Base-by-base conservation (phyloP, 2,888 invertebrate species). In the Spialia ferax region DNA sequence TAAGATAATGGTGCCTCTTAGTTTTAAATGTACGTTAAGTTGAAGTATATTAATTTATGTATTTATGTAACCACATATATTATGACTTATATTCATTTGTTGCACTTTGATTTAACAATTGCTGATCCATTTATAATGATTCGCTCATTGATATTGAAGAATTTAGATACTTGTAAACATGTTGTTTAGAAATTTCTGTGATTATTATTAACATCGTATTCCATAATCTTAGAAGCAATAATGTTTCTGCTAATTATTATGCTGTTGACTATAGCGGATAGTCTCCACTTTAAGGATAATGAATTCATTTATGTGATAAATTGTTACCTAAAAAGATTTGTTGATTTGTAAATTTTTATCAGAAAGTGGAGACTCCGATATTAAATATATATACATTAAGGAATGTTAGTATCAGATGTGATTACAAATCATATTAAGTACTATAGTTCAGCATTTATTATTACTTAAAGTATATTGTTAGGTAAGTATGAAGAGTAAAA, bases 381-480 rank as follows among this genome's bases (percentile, higher is more conserved):
- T 26, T 22, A 50, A 2, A 50, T 22, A 54, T 22, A 22, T 22
- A 22, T 26, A 26, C 26, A 35, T 54, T 26, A 26, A 54, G n/a
- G 52, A n/a, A 29, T 15, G 48, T 15, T 45, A 71, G 59, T 56
- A 76, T 77, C 75, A 79, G 81, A 83, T 83, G 80, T 86, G 81
- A 88, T 89, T 32, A 55, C 32, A 55, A 55, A 85, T 85, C 81
- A 77, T 80, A 83, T 79, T 85, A 87, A 90, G 88, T 88, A 87
- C 82, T 85, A 74, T 87, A 90, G 89, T 89, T 91, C 85, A 87
- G 80, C 81, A 82, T 84, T 82, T 85, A 87, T 84, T 79, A 81
- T 86, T 88, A 89, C 87, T 88, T 86, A 87, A 89, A 91, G 86
- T 90, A 86, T 90, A 86, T 88, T 87, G 86, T 87, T 86, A 89